These are phyloP conservation scores for Ondatra zibethicus DNA, from an alignment of 2,113 vertebrate genomes.

Conservation along the genomic window DNA sequence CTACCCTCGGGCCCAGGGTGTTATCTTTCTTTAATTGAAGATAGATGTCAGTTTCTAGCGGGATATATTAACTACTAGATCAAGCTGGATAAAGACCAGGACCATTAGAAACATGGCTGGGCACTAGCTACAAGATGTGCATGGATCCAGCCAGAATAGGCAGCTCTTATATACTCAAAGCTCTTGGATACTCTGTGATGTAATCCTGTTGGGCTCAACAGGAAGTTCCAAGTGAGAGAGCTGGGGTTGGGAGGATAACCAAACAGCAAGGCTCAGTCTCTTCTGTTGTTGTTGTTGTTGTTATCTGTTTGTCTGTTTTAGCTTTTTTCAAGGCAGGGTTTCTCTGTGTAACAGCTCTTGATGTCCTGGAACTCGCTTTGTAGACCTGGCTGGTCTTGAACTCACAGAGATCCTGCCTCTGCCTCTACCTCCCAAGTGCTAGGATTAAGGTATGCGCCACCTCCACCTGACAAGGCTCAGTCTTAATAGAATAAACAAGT, in stretches of 20 bases:
- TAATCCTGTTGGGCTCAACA: not conserved
- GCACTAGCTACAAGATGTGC: not conserved
- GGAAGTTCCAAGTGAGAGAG: not conserved
- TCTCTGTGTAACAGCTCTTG: not conserved
- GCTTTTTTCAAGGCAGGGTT: not conserved
- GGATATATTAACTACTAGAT: not conserved
- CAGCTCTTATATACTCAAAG: not conserved
- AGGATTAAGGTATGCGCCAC: not conserved
- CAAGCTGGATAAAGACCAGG: not conserved
- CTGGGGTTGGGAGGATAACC: not conserved
- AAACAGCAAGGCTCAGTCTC: not conserved
- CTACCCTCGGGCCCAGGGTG: not conserved
- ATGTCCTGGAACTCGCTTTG: not conserved
- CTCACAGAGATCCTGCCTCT: not conserved
- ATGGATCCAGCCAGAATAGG: not conserved
- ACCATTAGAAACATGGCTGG: not conserved
- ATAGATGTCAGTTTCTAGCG: not conserved
- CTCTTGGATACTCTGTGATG: fast-evolving
- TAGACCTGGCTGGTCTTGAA: not conserved
- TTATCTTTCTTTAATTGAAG: not conserved
- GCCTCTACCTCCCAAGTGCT: not conserved
- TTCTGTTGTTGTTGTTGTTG: not conserved
- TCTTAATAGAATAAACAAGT: not conserved
- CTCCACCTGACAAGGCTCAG: not conserved
- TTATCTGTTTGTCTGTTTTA: not conserved